Conservation (phyloP, 2,888 invertebrate genomes). For the Diabrotica balteata region DNA sequence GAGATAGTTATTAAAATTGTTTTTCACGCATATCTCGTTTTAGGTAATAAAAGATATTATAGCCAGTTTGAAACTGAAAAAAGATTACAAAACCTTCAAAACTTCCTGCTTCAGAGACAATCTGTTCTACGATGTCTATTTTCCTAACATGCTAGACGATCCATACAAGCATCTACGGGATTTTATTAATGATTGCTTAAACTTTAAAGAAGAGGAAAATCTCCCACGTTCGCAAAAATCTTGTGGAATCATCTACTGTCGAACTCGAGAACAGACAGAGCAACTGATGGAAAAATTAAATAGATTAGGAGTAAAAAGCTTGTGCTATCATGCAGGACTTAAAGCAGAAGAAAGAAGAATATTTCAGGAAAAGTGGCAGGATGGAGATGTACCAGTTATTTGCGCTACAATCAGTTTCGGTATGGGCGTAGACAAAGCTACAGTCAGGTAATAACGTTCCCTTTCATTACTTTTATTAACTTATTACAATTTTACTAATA, state of each 20-base stretch:
- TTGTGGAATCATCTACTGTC: conserved; percentile 50
- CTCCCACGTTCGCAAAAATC: conserved; percentile 48
- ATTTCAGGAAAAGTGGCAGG: conserved; percentile 92
- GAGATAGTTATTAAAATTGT: not conserved
- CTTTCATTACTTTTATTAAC: too few species aligned
- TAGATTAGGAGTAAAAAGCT: conserved; percentile 75
- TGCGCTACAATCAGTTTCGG: conserved; percentile 98
- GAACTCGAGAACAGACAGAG: conserved; percentile 91
- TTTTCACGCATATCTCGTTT: conserved; percentile 34
- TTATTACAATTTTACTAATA: too few species aligned
- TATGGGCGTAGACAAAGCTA: conserved; percentile 98
- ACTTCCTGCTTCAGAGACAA: conserved; percentile 91
- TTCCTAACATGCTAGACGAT: conserved; percentile 83
- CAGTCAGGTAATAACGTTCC: conserved; percentile 71
- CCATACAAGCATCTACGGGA: conserved; percentile 80
- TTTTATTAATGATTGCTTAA: conserved; percentile 74
- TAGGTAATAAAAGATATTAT: conserved; percentile 86
- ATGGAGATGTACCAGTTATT: conserved; percentile 86
- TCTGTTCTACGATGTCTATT: conserved; percentile 92
- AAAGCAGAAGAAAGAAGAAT: conserved; percentile 75
- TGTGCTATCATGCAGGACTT: conserved; percentile 91
- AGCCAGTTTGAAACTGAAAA: conserved; percentile 69
- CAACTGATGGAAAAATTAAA: conserved; percentile 79
- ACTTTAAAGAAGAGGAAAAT: conserved; percentile 64
- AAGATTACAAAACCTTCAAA: conserved; percentile 67